Evolutionary conservation across 2,888 invertebrate genomes (phyloP).

Genomic region (Ectobius pallidus): DNA sequence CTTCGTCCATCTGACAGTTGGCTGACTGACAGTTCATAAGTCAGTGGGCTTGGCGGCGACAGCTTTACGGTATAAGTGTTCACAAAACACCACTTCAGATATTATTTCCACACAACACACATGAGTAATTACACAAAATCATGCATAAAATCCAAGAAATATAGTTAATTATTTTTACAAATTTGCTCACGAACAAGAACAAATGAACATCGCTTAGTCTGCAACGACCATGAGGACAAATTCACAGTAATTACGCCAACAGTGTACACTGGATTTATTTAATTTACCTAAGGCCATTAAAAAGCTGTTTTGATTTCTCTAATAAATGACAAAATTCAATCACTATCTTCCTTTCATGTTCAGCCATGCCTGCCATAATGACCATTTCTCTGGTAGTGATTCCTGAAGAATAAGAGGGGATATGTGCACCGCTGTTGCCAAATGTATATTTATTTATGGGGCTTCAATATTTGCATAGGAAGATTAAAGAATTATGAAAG

Average conservation of each 20-base stretch:
- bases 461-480: not conserved
- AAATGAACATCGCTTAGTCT: conserved; percentile 6
- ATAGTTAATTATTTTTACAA: conserved; percentile 3
- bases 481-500: not conserved
- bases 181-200: conserved; percentile 7
- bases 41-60: not conserved
- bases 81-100: not conserved
- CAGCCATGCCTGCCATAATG: conserved; percentile 81
- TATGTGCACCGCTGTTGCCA: conserved; percentile 27
- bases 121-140: not conserved
- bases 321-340: conserved; percentile 95
- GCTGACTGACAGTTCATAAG: not conserved
- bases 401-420: conserved; percentile 32
- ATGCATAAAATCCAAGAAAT: not conserved
- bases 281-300: conserved; percentile 88
- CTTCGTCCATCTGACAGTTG: not conserved
- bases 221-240: not conserved
- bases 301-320: conserved; percentile 96
- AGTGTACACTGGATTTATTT: not conserved
- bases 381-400: conserved; percentile 52
- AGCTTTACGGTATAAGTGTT: not conserved
- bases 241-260: not conserved
- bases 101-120: not conserved
- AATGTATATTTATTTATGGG: conserved; percentile 2
- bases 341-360: conserved; percentile 89